phyloP scores from a whole-genome alignment of 2,113 vertebrate species.

The Ardeotis arabs region DNA sequence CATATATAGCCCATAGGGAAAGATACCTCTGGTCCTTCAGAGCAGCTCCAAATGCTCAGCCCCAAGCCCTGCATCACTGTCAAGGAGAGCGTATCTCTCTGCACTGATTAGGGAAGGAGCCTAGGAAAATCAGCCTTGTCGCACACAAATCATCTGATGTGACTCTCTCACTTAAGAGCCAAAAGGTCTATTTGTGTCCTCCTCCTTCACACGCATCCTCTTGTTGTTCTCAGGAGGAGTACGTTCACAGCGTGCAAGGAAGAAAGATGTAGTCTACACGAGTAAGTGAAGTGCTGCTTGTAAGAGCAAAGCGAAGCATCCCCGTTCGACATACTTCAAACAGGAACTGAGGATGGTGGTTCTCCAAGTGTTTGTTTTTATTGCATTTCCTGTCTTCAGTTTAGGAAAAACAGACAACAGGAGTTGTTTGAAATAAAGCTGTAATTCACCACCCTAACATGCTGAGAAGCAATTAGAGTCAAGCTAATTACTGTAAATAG shows the following conservation, averaged over 20 bases:
- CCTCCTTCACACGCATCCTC: not conserved
- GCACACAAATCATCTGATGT: not conserved
- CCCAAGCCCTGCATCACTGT: rapidly evolving
- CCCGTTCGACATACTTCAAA: not conserved
- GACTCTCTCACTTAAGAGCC: not conserved
- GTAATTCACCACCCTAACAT: conserved; percentile 36
- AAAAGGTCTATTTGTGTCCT: not conserved
- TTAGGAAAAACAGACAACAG: conserved; percentile 20
- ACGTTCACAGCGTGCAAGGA: not conserved
- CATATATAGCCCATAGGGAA: not conserved
- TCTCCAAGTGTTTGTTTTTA: conserved; percentile 5
- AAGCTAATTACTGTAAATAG: conserved; percentile 53
- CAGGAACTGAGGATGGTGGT: not conserved
- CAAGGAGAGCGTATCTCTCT: not conserved
- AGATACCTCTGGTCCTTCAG: not conserved
- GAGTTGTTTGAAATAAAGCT: conserved; percentile 53
- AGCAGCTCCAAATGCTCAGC: not conserved
- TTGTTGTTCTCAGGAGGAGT: not conserved
- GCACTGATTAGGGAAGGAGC: not conserved
- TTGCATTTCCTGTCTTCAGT: not conserved
- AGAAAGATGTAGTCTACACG: not conserved
- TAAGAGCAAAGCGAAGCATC: not conserved
- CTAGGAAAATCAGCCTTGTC: not conserved
- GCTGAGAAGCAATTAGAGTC: conserved; percentile 59
- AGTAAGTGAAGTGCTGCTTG: not conserved